Evolutionary conservation across 2,797 vertebrate species (phyloP).

Genomic region (Labeo calbasu): DNA sequence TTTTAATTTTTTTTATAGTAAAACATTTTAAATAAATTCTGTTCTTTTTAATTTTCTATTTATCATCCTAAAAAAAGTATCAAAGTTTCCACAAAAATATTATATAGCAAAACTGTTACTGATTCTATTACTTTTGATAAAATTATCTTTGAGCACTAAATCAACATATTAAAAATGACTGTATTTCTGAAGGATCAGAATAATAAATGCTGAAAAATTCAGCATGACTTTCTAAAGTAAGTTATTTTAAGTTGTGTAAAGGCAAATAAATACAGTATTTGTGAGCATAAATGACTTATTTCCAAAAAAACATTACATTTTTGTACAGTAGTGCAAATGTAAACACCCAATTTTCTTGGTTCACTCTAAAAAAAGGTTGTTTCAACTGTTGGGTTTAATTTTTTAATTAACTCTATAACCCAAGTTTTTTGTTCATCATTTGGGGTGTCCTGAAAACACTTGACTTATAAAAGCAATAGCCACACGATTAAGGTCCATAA

Average conservation of each 20-base stretch:
- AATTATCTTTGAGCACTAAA: background rate
- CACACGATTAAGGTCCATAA: background rate
- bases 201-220: background rate
- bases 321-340: background rate
- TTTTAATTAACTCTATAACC: too few species aligned
- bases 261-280: too few species aligned
- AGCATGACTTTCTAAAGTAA: too few species aligned
- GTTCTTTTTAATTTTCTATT: background rate
- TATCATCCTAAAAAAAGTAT: background rate
- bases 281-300: background rate
- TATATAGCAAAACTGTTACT: background rate
- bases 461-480: background rate
- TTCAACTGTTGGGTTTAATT: too few species aligned
- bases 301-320: background rate
- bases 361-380: too few species aligned
- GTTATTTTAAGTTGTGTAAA: too few species aligned
- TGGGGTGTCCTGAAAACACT: background rate
- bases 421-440: background rate
- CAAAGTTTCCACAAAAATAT: background rate
- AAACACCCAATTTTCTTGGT: background rate
- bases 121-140: background rate
- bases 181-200: background rate
- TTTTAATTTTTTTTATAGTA: background rate
- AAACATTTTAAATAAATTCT: background rate
- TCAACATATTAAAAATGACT: background rate